Base-by-base conservation (phyloP, 2,797 vertebrate genomes). In the Chromis chromis region DNA sequence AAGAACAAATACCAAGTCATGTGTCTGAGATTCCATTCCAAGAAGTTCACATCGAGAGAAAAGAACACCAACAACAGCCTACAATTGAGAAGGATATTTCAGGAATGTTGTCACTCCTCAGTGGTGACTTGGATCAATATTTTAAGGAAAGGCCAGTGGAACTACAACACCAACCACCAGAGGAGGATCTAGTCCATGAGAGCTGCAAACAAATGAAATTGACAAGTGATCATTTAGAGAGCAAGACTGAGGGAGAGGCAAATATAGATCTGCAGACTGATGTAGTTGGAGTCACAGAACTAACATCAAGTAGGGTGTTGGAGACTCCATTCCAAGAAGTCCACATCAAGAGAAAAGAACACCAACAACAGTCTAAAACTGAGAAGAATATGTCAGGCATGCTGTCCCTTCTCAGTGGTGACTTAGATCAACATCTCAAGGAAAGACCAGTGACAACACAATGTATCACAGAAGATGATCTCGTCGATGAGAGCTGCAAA, bases 31-130 rank as follows among this genome's bases (percentile, higher is more conserved):
- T 27, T 33, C 48, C 70, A 42, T 78, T 78, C 17, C 33, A 86
- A 65, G 74, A 88, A 25, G 64, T 81, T 56, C 42, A 0, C 42
- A 69, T 69, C 0, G 12, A 71, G 4, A 40, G n/a, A 67, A 74
- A 74, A 14, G 49, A 13, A 39, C 24, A 42, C 0, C 28, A 46
- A 0, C 54, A 76, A 8, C 54, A 60, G 1, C 17, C 75, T 49
- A 13, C 39, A 33, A 39, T 13, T 57, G 77, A 80, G 14, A 87
- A 61, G 28, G 21, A 90, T 40, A 62, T 88, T 40, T 73, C 85
- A 56, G 85, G 86, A 1, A 90, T 90, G 86, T 3, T 84, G 28
- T 76, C 85, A 44, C 56, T 84, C 14, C 84, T 90, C n/a, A 77
- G 24, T 53, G 24, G 4, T 77, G 82, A 90, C 22, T 63, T 88